phyloP scores from a whole-genome alignment of 2,113 vertebrate genomes.

The Mustela lutreola region DNA sequence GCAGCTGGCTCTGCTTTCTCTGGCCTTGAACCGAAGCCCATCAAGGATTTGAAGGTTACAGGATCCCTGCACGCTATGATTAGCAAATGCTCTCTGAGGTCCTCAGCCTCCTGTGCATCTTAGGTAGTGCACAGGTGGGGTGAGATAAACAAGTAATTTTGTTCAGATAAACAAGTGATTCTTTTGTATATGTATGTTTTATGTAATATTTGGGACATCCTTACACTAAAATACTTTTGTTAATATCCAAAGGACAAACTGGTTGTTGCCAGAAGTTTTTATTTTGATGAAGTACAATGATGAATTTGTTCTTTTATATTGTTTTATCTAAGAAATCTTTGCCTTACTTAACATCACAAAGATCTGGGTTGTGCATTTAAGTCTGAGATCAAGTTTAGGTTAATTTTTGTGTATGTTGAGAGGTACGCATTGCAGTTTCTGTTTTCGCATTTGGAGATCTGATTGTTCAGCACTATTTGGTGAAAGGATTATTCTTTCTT shows the following conservation, averaged over 20 bases:
- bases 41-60: background rate
- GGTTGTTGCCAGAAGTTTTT: background rate
- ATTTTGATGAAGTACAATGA: background rate
- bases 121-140: background rate
- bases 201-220: background rate
- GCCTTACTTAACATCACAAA: background rate
- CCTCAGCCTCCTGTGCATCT: background rate
- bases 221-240: background rate
- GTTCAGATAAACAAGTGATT: background rate
- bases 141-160: background rate
- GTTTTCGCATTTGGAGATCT: too few relatives aligned
- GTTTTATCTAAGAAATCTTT: background rate
- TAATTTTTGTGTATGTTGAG: background rate
- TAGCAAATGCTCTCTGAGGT: background rate
- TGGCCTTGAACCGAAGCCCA: background rate
- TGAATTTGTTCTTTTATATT: background rate
- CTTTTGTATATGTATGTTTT: background rate
- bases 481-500: background rate
- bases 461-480: background rate
- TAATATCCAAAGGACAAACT: background rate
- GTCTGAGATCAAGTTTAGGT: background rate
- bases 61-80: background rate
- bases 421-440: background rate
- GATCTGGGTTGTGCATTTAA: background rate
- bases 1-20: background rate